Conservation (phyloP, 2,113 vertebrate species). For the Fregata magnificens region DNA sequence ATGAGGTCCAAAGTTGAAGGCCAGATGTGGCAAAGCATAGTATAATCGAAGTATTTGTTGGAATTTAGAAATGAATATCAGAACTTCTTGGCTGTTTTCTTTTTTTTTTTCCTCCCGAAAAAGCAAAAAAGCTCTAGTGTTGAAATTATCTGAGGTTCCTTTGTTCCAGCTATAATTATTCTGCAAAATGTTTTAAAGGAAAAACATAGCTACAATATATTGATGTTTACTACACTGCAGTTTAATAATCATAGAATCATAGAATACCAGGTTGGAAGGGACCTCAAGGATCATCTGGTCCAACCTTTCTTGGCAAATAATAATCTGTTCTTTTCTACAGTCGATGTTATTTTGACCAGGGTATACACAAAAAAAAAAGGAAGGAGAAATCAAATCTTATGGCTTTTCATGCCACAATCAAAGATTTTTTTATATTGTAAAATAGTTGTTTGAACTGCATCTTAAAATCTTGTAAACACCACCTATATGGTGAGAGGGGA, state of each 20-base stretch:
- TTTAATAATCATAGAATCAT: not conserved
- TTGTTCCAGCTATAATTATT: not conserved
- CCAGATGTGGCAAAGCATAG: not conserved
- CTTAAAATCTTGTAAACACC: not conserved
- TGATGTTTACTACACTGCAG: not conserved
- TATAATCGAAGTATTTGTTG: not conserved
- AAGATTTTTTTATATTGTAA: not conserved
- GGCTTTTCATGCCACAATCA: not conserved
- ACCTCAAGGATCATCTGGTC: not conserved
- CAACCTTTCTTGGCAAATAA: not conserved
- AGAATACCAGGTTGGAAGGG: not conserved
- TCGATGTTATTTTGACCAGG: not conserved
- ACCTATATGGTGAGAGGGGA: not conserved
- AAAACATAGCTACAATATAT: not conserved
- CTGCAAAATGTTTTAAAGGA: not conserved
- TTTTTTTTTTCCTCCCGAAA: not conserved
- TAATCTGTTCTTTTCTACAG: not conserved
- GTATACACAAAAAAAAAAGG: not conserved
- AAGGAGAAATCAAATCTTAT: not conserved
- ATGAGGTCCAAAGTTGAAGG: not conserved
- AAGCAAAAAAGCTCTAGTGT: not conserved
- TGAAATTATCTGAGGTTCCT: not conserved
- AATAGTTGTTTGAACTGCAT: not conserved
- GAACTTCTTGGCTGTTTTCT: not conserved
- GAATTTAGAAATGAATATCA: not conserved